phyloP scores from a whole-genome alignment of 1,140 invertebrate species.

The Aricia agestis region DNA sequence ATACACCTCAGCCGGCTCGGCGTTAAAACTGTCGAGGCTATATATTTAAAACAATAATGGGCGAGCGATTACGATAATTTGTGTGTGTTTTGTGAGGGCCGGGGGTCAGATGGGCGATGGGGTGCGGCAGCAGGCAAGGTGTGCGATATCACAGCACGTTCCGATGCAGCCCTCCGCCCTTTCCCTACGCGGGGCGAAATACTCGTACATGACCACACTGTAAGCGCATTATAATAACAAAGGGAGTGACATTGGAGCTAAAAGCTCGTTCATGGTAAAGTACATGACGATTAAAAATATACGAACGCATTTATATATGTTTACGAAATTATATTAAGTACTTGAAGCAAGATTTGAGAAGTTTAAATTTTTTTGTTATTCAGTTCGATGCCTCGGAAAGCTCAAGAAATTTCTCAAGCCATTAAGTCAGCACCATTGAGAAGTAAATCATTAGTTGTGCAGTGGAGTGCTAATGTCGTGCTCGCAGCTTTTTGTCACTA shows the following conservation, averaged over 20 bases:
- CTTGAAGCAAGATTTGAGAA: too few species aligned
- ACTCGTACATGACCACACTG: constrained; percentile 37
- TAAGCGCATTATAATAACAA: constrained; percentile 49
- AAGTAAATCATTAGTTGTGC: not conserved
- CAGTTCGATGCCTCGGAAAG: not conserved
- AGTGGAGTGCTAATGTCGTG: not conserved
- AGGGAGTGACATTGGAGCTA: constrained; percentile 17
- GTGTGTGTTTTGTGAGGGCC: constrained; percentile 48
- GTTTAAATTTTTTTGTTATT: too few species aligned
- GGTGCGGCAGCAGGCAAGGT: constrained; percentile 53
- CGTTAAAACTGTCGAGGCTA: not conserved
- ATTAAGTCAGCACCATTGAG: not conserved
- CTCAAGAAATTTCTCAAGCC: not conserved
- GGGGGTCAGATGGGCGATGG: constrained; percentile 42
- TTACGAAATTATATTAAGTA: too few species aligned
- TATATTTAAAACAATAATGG: constrained; percentile 26
- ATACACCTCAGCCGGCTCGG: not conserved
- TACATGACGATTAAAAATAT: not conserved
- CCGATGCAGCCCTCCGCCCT: constrained; percentile 33
- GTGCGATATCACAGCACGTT: constrained; percentile 61
- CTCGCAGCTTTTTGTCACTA: not conserved
- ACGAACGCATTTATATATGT: too few species aligned
- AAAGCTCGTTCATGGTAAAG: not conserved
- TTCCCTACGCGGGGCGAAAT: constrained; percentile 35
- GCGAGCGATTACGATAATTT: constrained; percentile 44